Base-by-base conservation (phyloP, 2,888 invertebrate species). In the Rapana venosa region DNA sequence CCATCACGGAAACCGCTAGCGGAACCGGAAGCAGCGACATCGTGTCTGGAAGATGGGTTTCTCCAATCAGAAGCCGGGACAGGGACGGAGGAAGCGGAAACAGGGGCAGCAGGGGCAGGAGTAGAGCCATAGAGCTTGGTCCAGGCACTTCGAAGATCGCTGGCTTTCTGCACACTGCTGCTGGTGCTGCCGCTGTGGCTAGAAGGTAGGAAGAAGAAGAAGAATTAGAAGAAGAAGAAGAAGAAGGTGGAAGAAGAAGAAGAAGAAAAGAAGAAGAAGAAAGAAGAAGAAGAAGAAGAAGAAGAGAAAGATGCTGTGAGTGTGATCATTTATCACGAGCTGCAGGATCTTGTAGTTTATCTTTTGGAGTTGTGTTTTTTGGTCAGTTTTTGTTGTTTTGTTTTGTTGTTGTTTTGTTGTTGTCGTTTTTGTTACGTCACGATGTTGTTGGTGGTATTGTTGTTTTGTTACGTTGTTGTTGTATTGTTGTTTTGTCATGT, bases 81-180 rank as follows among this genome's bases (percentile, higher is more conserved):
- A 47, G 81, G 81, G 15, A 22, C 74, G 74, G 74, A n/a, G 74
- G 74, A n/a, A 30, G 81, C 47, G 36, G 81, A 47, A 83, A 11
- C 11, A 26, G 81, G 8, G 15, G 47, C 47, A 26, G 81, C 35
- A 1, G 58, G 0, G 26, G 30, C 36, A 26, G 6, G 6, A 36
- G 17, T 35, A 13, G 36, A 8, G 47, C 94, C 94, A 91, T 93
- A 94, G 81, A 94, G 88, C 88, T 92, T 92, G 86, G 93, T 93
- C 94, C 94, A 94, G 26, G 94, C 94, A 91, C 92, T 92, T 26
- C 94, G 91, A 61, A 94, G 91, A 79, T 94, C 94, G 90, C 88
- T 88, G 30, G 88, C 88, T 83, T 88, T 88, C 13, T 88, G 88
- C 20, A 66, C 88, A 36, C 83, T 88, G 88, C 58, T 56, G 32